Base-by-base conservation (phyloP, 2,113 vertebrate species). In the Stictonetta naevosa region DNA sequence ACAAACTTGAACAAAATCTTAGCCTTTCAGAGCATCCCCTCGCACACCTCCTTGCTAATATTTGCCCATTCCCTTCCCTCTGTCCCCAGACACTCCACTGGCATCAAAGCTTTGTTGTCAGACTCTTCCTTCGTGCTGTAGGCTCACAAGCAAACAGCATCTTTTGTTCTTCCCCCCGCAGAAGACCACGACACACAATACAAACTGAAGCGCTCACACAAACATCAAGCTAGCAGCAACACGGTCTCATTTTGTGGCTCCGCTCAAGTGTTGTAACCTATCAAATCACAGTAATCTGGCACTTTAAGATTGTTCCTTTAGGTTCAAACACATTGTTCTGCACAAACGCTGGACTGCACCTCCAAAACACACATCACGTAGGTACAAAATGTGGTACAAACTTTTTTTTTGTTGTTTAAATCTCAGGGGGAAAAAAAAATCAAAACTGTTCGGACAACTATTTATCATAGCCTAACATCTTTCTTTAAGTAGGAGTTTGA, bases 1-100 rank as follows among this genome's bases (percentile, higher is more conserved):
- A 55, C 31, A 89, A 88, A 77, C 10, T 64, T 13, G 5, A 26
- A 72, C 52, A 82, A 87, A 85, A 34, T 38, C 81, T 81, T 72
- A 40, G 62, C 80, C 60, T 95, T 92, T 93, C 62, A 64, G 64
- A 92, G 52, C 86, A 81, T 91, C 76, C 77, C 72, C 13, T 2
- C 62, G 78, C 44, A 74, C 62, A 33, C 55, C 38, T 71, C 76
- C n/a, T 68, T 74, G 48, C 69, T 78, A 58, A 79, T 84, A 76
- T 84, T 79, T 82, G 23, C 67, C 53, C 13, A 23, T 88, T 91
- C 53, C 38, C 31, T 68, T 56, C 42, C 38, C 13, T 16, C 78
- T 72, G 7, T 88, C 60, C 72, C 83, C 72, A 90, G 88, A 50
- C 36, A 55, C 44, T 71, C 76, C 28, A 8, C 19, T 58, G 53